Conservation (phyloP, 2,113 vertebrate species). For the Neotragus moschatus region DNA sequence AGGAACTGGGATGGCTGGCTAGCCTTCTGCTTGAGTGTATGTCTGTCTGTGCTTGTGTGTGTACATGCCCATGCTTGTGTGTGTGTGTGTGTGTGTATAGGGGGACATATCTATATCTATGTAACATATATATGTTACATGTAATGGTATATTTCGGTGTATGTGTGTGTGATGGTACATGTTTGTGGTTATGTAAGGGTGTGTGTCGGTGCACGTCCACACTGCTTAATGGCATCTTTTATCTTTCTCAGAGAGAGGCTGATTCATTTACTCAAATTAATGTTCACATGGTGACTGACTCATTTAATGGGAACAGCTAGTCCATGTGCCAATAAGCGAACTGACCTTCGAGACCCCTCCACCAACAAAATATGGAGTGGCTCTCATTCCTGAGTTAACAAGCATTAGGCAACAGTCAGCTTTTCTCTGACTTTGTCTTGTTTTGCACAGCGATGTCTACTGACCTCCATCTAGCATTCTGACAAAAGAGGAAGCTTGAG, state of each 20-base stretch:
- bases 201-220: background rate
- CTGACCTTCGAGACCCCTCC: background rate
- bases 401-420: background rate
- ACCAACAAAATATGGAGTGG: rapidly evolving
- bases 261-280: slow-evolving; percentile 36
- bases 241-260: background rate
- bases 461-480: background rate
- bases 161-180: background rate
- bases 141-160: background rate
- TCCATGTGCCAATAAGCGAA: background rate
- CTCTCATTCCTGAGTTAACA: background rate
- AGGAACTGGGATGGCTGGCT: background rate
- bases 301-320: slow-evolving; percentile 6
- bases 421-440: background rate
- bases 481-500: background rate
- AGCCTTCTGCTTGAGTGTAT: no score
- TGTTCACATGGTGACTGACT: background rate
- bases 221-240: background rate
- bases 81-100: background rate
- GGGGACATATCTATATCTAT: no score
- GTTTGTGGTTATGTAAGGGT: background rate
- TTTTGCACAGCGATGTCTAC: background rate
- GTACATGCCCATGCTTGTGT: background rate
- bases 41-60: background rate
- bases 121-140: background rate